Evolutionary conservation across 2,888 invertebrate genomes (phyloP).

Genomic region (Notodonta ziczac): DNA sequence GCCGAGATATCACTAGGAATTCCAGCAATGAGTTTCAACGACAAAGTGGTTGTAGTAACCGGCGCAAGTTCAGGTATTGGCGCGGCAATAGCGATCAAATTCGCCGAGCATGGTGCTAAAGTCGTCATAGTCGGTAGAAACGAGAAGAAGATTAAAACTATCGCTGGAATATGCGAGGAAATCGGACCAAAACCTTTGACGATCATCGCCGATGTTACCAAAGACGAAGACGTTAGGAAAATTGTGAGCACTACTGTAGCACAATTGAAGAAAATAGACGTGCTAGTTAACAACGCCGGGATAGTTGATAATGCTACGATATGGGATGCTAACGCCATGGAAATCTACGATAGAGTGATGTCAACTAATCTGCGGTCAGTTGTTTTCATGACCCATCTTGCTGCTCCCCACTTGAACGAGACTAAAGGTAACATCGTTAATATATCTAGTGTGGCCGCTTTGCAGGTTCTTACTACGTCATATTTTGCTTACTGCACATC

Average conservation of each 20-base stretch:
- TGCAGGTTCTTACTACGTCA: conserved; percentile 7
- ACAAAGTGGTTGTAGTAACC: conserved; percentile 40
- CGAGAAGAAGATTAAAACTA: conserved; percentile 28
- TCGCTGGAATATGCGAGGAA: conserved; percentile 22
- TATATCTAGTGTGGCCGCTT: conserved; percentile 43
- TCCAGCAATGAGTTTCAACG: conserved; percentile 28
- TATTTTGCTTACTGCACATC: conserved; percentile 40
- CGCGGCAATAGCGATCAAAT: conserved; percentile 34
- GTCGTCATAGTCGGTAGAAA: conserved; percentile 37
- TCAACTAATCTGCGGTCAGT: conserved; percentile 43
- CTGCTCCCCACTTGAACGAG: conserved; percentile 40
- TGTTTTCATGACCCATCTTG: conserved; percentile 40
- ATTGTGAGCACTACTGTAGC: conserved; percentile 36
- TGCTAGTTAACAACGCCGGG: conserved; percentile 50
- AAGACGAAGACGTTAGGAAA: conserved; percentile 37
- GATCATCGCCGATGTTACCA: conserved; percentile 42
- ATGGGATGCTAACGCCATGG: conserved; percentile 31
- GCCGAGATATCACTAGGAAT: no score
- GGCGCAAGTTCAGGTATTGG: conserved; percentile 43
- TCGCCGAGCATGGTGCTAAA: conserved; percentile 31
- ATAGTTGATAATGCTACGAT: conserved; percentile 25
- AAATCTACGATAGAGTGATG: conserved; percentile 40
- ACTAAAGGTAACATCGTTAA: conserved; percentile 52
- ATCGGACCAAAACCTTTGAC: conserved; percentile 18
- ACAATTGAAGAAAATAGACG: conserved; percentile 37